phyloP scores from a whole-genome alignment of 2,113 vertebrate genomes.

The Trinectes maculatus region DNA sequence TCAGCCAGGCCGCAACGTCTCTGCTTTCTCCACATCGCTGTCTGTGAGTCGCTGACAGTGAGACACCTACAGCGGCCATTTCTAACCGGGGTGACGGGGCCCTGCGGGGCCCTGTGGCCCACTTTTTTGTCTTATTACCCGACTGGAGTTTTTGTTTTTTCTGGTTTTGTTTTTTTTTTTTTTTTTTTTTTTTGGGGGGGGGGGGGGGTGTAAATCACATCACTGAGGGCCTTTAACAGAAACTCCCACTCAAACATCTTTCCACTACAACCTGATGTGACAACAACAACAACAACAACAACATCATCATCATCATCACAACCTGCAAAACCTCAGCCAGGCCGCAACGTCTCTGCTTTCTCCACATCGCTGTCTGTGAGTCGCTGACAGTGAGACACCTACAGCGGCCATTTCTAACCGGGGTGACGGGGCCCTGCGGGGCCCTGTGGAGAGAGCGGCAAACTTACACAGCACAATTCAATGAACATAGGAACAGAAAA shows the following conservation, averaged over 20 bases:
- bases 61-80: no score
- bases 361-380: background rate
- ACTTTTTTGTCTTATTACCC: constrained; percentile 52
- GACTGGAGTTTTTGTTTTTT: constrained; percentile 54
- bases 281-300: no score
- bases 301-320: constrained; percentile 34
- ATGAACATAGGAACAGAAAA: no score
- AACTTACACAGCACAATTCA: no score
- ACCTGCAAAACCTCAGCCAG: background rate
- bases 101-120: no score
- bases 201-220: background rate
- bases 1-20: background rate
- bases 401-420: no score
- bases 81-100: no score
- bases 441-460: no score
- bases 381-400: background rate
- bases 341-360: background rate
- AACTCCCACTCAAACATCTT: constrained; percentile 40
- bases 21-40: constrained; percentile 2
- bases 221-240: constrained; percentile 34
- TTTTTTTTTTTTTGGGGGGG: no score
- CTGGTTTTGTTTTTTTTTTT: no score
- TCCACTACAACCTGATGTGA: constrained; percentile 23
- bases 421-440: no score
- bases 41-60: background rate